phyloP scores from a whole-genome alignment of 2,113 vertebrate genomes.

The Talpa occidentalis region DNA sequence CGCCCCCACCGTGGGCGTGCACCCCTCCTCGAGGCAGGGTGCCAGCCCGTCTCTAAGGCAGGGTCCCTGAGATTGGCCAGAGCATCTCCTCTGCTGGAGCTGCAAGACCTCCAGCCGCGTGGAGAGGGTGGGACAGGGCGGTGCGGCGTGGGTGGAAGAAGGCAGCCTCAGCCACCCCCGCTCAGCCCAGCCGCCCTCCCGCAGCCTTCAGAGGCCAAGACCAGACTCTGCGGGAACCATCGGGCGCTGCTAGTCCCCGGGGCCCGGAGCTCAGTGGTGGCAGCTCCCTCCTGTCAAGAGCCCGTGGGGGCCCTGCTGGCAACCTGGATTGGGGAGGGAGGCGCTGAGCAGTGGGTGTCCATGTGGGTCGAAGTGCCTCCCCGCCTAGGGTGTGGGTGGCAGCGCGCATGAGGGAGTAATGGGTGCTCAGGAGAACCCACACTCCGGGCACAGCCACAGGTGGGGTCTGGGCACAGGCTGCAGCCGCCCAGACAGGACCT shows the following conservation, averaged over 20 bases:
- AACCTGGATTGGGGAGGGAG: neutral
- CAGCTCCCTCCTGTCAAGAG: neutral
- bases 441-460: neutral
- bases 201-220: neutral
- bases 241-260: neutral
- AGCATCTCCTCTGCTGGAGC: neutral
- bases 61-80: neutral
- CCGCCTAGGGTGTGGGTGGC: neutral
- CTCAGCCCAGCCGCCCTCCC: too few relatives aligned
- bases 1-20: neutral
- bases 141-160: neutral
- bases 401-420: fast-evolving
- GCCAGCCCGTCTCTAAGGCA: neutral
- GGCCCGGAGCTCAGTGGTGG: neutral
- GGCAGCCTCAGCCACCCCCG: neutral
- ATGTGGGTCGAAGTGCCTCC: neutral
- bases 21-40: neutral
- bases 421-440: fast-evolving
- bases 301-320: fast-evolving
- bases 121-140: neutral
- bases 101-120: neutral
- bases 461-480: neutral
- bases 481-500: neutral
- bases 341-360: neutral
- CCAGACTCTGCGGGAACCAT: neutral